Evolutionary conservation across 1,140 invertebrate genomes (phyloP).

Genomic region (Leucophenga varia): DNA sequence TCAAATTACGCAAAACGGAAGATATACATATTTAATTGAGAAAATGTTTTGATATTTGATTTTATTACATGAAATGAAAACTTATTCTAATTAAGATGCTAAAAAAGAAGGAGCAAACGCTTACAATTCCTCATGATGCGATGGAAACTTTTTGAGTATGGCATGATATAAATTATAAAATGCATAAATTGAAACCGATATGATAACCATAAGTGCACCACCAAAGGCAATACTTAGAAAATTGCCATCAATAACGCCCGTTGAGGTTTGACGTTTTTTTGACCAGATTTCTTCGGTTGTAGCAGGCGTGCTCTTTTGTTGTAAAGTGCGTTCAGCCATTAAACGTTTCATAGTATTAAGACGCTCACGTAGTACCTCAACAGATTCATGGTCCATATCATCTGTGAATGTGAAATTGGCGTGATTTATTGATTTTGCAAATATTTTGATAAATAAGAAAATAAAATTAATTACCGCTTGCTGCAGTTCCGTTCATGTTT

Average conservation of each 20-base stretch:
- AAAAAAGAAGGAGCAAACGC: neutral
- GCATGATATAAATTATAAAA: conserved; percentile 82
- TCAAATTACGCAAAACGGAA: neutral
- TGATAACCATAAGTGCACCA: conserved; percentile 71
- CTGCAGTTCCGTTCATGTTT: conserved; percentile 13
- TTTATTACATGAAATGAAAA: neutral
- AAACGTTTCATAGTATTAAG: conserved; percentile 75
- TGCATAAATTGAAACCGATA: conserved; percentile 77
- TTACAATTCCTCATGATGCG: conserved; percentile 68
- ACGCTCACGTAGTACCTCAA: conserved; percentile 74
- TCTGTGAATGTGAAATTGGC: conserved; percentile 44
- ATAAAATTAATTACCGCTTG: conserved; percentile 19
- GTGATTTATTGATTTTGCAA: neutral
- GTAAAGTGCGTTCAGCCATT: conserved; percentile 67
- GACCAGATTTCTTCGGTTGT: conserved; percentile 55
- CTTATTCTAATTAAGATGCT: neutral
- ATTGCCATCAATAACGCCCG: conserved; percentile 74
- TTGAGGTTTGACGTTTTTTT: conserved; percentile 59
- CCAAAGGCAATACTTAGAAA: conserved; percentile 79
- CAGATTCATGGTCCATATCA: conserved; percentile 68
- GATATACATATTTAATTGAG: neutral
- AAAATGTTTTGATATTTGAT: neutral
- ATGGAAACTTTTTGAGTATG: conserved; percentile 77
- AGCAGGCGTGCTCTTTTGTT: conserved; percentile 59
- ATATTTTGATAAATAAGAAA: neutral